phyloP scores from a whole-genome alignment of 2,797 vertebrate genomes.

The Odontamblyopus rebecca region DNA sequence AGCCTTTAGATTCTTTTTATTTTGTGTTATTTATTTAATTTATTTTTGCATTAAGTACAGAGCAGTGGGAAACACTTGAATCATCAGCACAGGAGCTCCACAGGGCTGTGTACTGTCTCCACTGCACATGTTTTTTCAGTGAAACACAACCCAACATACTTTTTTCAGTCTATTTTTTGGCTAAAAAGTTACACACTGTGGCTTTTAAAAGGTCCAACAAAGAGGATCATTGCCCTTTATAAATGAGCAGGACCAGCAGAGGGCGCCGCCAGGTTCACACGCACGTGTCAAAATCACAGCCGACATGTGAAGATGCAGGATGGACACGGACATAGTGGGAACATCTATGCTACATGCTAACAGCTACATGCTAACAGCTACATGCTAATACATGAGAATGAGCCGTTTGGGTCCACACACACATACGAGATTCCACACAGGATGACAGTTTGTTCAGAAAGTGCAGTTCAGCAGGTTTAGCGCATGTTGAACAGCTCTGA shows the following conservation, averaged over 20 bases:
- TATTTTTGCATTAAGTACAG: no score
- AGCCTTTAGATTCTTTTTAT: no score
- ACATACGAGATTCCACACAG: background rate
- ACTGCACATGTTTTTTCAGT: no score
- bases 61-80: no score
- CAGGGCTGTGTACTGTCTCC: no score
- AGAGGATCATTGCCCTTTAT: no score
- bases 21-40: no score
- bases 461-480: conserved; percentile 3
- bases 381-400: conserved; percentile 26
- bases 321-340: conserved; percentile 4
- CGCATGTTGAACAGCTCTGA: background rate
- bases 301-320: conserved; percentile 26
- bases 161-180: no score
- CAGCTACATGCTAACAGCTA: conserved; percentile 23
- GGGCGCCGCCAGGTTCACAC: conserved; percentile 49
- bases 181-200: no score
- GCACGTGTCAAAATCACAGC: conserved; percentile 38
- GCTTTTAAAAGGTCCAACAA: no score
- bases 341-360: background rate
- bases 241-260: background rate
- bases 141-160: no score
- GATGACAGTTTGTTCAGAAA: background rate
- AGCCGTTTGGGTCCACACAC: conserved; percentile 22
- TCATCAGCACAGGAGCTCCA: no score